Base-by-base conservation (phyloP, 2,888 invertebrate genomes). In the Netelia fuscicornis region DNA sequence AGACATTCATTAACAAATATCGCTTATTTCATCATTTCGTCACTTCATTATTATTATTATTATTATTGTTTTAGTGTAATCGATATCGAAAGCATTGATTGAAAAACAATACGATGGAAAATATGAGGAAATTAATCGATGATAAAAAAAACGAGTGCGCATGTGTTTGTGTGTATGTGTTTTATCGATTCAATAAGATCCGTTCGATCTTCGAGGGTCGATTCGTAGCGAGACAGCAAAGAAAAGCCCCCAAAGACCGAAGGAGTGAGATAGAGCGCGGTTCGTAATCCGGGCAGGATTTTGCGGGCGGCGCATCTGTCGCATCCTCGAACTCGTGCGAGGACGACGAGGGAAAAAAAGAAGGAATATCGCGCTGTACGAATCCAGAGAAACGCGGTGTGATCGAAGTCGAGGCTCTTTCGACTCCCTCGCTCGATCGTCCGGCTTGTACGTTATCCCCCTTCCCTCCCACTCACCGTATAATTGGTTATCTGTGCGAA, bases 401-500 rank as follows among this genome's bases (percentile, higher is more conserved):
- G 71, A 54, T 64, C 71, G 44, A 25, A 8, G 64, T 71, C 64
- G 25, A 56, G 10, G 56, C 58, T 65, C 17, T 48, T 42, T 65
- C 37, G n/a, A 42, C 25, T 13, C 64, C 71, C 72, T 65, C 64
- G 70, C 48, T 70, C 79, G 71, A 71, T 60, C 65, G 76, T 67
- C 13, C 20, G 42, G 67, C 37, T 44, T 37, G 25, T 44, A 30
- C 56, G 13, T 9, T 25, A 90, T 90, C 88, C 89, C 87, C 30
- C 30, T 5, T 5, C 30, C 30, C 30, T 5, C 30, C 30, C 30
- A 30, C 30, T 30, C 30, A 30, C 86, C 88, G 83, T 89, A 89
- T 93, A 93, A 93, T 93, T 93, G 93, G 92, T 93, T 93, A 93
- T 93, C 93, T 93, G 93, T 93, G 92, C 93, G 92, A 84, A 92